These are phyloP conservation scores for Atta cephalotes DNA, from an alignment of 1,140 invertebrate species.

Conservation along the genomic window DNA sequence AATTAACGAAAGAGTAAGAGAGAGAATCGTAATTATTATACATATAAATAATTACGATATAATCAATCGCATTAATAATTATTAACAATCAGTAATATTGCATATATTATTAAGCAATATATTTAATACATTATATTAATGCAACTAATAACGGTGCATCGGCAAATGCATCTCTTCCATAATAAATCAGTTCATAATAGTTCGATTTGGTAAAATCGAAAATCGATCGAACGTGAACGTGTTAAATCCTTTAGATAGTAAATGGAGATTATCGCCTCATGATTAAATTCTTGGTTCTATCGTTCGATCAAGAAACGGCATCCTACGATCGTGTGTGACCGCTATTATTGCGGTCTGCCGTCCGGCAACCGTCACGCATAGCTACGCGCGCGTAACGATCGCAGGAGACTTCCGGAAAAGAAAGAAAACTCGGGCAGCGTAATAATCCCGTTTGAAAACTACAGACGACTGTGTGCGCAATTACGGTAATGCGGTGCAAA, in stretches of 20 bases:
- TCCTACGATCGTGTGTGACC: constrained; percentile 39
- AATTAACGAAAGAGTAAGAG: background rate
- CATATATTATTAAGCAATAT: constrained; percentile 8
- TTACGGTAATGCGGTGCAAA: constrained; percentile 56
- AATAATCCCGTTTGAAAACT: constrained; percentile 55
- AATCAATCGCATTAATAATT: constrained; percentile 29
- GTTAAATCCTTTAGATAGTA: background rate
- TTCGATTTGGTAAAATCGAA: constrained; percentile 2
- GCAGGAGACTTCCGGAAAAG: constrained; percentile 57
- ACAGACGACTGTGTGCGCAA: constrained; percentile 40
- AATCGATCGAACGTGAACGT: constrained; percentile 7
- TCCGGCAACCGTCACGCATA: constrained; percentile 46
- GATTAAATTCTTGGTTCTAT: background rate
- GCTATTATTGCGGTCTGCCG: constrained; percentile 55
- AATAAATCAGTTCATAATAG: background rate
- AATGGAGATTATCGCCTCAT: constrained; percentile 6
- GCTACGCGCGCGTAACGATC: constrained; percentile 53
- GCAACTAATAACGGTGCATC: background rate
- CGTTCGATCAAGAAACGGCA: constrained; percentile 29
- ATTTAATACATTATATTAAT: constrained; percentile 13
- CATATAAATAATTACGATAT: constrained; percentile 36
- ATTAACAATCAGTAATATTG: constrained; percentile 2
- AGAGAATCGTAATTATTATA: background rate
- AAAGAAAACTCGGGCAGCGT: constrained; percentile 49
- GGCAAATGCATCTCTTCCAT: background rate